Evolutionary conservation across 1,140 invertebrate species (phyloP), one percentile per base, ranked within the genome.

Genomic region (Cephus cinctus): DNA sequence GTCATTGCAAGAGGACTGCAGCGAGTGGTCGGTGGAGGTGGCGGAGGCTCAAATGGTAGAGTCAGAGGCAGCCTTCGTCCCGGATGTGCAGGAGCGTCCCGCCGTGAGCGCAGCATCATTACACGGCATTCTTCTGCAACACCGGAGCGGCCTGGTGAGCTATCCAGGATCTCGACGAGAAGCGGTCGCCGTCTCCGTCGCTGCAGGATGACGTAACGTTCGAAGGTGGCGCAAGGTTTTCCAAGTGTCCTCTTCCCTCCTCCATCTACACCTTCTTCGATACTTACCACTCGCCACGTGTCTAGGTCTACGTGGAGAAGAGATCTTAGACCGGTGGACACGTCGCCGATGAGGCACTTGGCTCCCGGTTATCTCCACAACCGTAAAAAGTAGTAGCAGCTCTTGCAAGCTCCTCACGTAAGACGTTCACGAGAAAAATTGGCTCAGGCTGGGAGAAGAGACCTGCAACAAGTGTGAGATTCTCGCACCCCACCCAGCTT

Each of bases 61-160:
- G 55, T 52, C 51, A 55, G 55, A 42, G 47, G 50, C 47, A 8
- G 25, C 43, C 16, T 21, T 50, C 59, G 53, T 63, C 61, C 61
- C 61, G 61, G 61, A 63, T 63, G 57, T 63, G 47, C 53, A 54
- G 43, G 48, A 23, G 22, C 22, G 47, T 12, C 19, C 19, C 8
- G 39, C 12, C 9, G 41, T 25, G n/a, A 42, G 23, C 30, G 45
- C 47, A 52, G 48, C 45, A 52, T 62, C 56, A 42, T 54, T 56
- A 59, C 60, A 54, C 53, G 55, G 47, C 59, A 63, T 61, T 59
- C 61, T 57, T 54, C 41, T 38, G 14, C 56, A 52, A 30, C 59
- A 50, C 49, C 50, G 51, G 54, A 54, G 45, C 46, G 52, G 43
- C 36, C n/a, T n/a, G n/a, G n/a, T n/a, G n/a, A n/a, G n/a, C n/a